phyloP scores from a whole-genome alignment of 1,140 invertebrate species.

The Panonychus citri region DNA sequence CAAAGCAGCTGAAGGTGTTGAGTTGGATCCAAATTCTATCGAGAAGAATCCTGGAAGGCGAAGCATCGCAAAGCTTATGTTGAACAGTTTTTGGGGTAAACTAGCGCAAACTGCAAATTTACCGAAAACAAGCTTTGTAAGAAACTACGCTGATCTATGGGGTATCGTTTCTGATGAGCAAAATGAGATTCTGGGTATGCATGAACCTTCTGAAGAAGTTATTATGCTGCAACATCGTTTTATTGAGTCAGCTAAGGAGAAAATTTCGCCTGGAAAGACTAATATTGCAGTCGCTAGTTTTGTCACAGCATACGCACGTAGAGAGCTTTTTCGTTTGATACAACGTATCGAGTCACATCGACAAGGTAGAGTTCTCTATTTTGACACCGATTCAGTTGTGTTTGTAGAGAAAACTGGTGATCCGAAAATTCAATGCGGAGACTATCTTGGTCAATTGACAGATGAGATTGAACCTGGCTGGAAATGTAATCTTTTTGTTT shows the following conservation, averaged over 20 bases:
- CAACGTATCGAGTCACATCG: background rate
- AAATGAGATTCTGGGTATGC: background rate
- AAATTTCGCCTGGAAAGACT: slow-evolving; percentile 15
- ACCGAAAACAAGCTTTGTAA: slow-evolving; percentile 17
- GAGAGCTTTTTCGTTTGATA: background rate
- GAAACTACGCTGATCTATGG: background rate
- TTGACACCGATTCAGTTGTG: background rate
- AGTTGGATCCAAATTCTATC: slow-evolving; percentile 13
- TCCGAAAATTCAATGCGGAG: background rate
- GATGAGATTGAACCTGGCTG: background rate
- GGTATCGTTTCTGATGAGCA: too few relatives aligned
- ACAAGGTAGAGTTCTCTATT: background rate
- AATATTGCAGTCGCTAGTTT: background rate
- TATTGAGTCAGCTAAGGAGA: background rate
- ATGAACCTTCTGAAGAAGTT: background rate
- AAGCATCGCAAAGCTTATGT: slow-evolving; percentile 13
- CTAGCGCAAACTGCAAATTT: slow-evolving; percentile 17
- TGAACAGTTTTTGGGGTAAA: slow-evolving; percentile 19
- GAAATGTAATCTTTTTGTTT: background rate
- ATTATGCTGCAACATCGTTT: background rate
- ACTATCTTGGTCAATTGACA: background rate
- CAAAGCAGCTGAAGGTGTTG: background rate
- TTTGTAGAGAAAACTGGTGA: background rate
- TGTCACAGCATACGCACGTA: slow-evolving; percentile 1
- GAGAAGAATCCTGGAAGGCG: slow-evolving; percentile 19